A percentile compares a stretch with the other conserved stretches of the same genome.
Conservation (phyloP, 2,113 vertebrate species). For the Phasianus colchicus region DNA sequence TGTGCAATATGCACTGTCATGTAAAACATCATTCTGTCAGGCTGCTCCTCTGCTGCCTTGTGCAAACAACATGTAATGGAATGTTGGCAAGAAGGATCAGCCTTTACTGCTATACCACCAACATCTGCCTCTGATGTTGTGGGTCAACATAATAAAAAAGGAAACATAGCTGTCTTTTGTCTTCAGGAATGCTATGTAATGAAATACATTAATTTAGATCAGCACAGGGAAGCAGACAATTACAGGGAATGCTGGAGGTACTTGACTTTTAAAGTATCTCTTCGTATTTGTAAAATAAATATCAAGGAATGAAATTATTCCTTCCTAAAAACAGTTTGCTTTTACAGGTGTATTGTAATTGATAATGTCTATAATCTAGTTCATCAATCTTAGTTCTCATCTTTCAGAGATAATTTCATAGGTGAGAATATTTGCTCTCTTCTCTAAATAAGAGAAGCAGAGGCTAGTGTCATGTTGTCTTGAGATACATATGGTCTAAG, state of each 20-base stretch:
- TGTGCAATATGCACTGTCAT: no score
- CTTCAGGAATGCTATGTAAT: background rate
- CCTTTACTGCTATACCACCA: no score
- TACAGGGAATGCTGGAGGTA: background rate
- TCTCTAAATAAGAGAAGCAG: background rate
- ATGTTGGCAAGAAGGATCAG: no score
- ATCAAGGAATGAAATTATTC: background rate
- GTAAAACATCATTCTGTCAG: no score
- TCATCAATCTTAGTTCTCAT: background rate
- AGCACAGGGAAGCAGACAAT: background rate
- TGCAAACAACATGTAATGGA: no score
- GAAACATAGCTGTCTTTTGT: background rate
- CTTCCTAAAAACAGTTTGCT: background rate
- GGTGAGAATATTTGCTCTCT: background rate
- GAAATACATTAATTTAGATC: background rate
- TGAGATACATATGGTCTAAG: background rate
- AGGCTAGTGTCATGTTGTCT: background rate
- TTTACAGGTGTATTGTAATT: background rate
- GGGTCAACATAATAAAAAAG: no score
- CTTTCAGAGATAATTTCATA: background rate
- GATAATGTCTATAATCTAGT: background rate
- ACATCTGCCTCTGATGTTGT: no score
- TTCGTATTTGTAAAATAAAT: background rate
- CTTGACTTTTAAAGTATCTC: background rate
- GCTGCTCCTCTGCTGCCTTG: no score